Evolutionary conservation across 2,888 invertebrate species (phyloP), one percentile per base, ranked within the genome.

Genomic region (Aphrophora alni): DNA sequence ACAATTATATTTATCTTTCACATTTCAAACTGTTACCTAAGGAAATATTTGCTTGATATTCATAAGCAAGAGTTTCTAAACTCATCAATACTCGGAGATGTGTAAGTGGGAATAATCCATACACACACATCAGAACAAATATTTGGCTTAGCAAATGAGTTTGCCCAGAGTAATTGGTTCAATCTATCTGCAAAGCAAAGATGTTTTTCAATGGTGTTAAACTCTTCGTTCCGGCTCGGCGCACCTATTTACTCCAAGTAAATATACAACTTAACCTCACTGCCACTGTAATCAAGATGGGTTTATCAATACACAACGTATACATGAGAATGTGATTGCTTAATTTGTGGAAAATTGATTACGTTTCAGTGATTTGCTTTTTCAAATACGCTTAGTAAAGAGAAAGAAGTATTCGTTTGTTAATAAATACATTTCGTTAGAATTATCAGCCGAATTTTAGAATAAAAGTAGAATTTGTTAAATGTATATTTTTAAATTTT

Each of bases 131-230:
- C 70, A 70, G 68, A 24, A 38, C 77, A 70, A 77, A 77, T 77
- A 77, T 77, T 77, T 77, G 77, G 69, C 24, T 69, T 77, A 12
- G 25, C 77, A 77, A 77, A 77, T 77, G 77, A 77, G 77, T 77
- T 77, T 77, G 77, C 77, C 17, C 38, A 38, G 38, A 70, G n/a
- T 77, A 77, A 77, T 77, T 77, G 77, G 77, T 68, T 77, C 70
- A 70, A 77, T 77, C 77, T 69, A 38, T 77, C 70, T 21, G 75
- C 59, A 59, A 59, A 59, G 59, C 59, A 59, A 59, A 59, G 59
- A 59, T 59, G 59, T 59, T 59, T 59, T 59, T 21, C 33, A 44
- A 14, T 12, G 44, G 44, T 17, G 44, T 44, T 44, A 17, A 14
- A n/a, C 44, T 14, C 44, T 44, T 14, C 44, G 14, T 7, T 14